Base-by-base conservation (phyloP, 2,113 vertebrate genomes). In the Clarias batrachus region DNA sequence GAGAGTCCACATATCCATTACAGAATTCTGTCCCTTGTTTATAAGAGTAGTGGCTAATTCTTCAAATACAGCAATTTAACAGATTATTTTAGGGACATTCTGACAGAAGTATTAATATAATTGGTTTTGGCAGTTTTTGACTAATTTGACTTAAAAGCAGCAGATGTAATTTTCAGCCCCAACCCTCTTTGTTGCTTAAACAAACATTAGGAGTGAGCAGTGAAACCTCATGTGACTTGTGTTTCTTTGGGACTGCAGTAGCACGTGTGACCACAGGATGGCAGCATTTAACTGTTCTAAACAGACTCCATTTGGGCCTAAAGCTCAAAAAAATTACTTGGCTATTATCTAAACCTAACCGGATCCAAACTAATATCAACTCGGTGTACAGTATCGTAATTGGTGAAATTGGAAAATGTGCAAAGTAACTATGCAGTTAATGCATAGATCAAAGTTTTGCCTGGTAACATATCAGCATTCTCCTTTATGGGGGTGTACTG, bases 61-160 rank as follows among this genome's bases (percentile, higher is more conserved):
- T 92, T 92, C 81, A 85, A 91, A 93, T 16, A 37, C 92, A 82
- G 87, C 79, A 90, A 92, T 92, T 91, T 89, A 89, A 90, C 91
- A 91, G 91, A 93, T 92, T 93, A 90, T 93, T 93, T 95, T 92
- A 91, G 63, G 83, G 91, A 94, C 87, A 92, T 92, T 92, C 84
- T 71, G 87, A 90, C 86, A 88, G 87, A 87, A 89, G 68, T 77
- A 70, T 66, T 71, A 19, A 33, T 25, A 48, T 66, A 81, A 80
- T 48, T 57, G 79, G 85, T 88, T 52, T 37, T 65, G 52, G 65
- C 27, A n/a, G 4, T 19, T 70, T 70, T 83, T 66, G 48, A 63
- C 16, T 48, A 27, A 56, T 48, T 81, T 56, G 56, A 60, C 3
- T 80, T 66, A 83, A 25, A 57, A 85, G 70, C 80, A 83, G 60